Base-by-base conservation (phyloP, 2,113 vertebrate species). In the Chionomys nivalis region DNA sequence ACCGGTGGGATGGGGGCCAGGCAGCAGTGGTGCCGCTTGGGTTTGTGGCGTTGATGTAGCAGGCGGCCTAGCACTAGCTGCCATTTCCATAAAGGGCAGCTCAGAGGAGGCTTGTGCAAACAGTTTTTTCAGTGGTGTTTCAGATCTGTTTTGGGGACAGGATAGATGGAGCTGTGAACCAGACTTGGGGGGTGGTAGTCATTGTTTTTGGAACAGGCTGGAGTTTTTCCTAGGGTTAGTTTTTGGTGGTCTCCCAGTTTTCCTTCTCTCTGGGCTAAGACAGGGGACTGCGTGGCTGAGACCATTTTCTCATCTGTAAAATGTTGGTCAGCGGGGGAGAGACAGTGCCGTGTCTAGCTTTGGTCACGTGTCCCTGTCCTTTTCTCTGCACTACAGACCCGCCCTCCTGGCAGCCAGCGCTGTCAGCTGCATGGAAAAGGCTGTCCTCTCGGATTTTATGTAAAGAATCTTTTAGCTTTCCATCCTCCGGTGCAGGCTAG, bases 301-400 rank as follows among this genome's bases (percentile, higher is more conserved):
- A 42, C 94, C 87, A 42, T 96, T 97, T 97, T 96, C 97, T 97
- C 97, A 97, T 98, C 97, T 97, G 97, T 97, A 96, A 97, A 97
- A 93, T 92, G 86, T 90, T 31, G 76, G 76, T 12, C 58, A 26
- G 36, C 26, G 78, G 33, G 8, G 11, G 58, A 81, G 55, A 75
- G 87, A 63, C 12, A 5, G 21, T 47, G 49, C 61, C 24, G 0
- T 24, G 0, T 55, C 21, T 0, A 39, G 33, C 47, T 10, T 21
- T 13, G 70, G 89, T 89, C 14, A 17, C 4, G n/a, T 33, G 66
- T 88, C 39, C 12, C 70, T 4, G 4, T 83, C 33, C 33, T 28
- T 70, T 23, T 63, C 49, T 6, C 12, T 19, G 58, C 2, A 5
- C 36, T 58, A 0, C 31, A 3, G 36, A 31, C 33, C 66, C 1